Conservation (phyloP, 2,113 vertebrate species). For the Syrmaticus mikado region DNA sequence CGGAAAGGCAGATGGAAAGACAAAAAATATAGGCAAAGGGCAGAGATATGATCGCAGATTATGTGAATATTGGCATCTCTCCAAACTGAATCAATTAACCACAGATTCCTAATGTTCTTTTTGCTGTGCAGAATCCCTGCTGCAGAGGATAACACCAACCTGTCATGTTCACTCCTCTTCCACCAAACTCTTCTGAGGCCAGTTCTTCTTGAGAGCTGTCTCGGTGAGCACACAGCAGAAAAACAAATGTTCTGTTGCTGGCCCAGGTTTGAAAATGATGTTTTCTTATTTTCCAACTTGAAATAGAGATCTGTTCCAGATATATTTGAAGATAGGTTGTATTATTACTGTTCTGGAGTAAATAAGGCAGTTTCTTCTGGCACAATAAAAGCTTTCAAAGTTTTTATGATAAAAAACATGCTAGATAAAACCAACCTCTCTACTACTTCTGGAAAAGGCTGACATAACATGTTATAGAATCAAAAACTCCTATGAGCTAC, state of each 20-base stretch:
- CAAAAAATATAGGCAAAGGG: neutral
- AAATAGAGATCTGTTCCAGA: neutral
- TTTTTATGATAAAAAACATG: neutral
- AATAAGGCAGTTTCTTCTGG: neutral
- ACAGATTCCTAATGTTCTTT: neutral
- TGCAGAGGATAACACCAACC: neutral
- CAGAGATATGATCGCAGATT: neutral
- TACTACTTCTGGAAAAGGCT: neutral
- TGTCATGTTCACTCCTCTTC: neutral
- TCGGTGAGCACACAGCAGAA: neutral
- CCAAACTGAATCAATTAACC: neutral
- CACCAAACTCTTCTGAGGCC: neutral
- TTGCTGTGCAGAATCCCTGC: neutral
- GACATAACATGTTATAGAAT: neutral
- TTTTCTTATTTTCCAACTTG: neutral
- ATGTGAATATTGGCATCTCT: neutral
- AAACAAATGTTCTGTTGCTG: neutral
- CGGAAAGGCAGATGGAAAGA: neutral
- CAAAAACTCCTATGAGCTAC: neutral
- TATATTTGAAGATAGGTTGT: neutral
- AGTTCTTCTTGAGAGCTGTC: constrained; percentile 7
- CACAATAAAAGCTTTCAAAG: neutral
- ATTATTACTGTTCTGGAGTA: neutral
- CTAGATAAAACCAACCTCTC: neutral
- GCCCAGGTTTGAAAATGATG: neutral